phyloP scores from a whole-genome alignment of 1,140 invertebrate species.

The Aricia agestis region DNA sequence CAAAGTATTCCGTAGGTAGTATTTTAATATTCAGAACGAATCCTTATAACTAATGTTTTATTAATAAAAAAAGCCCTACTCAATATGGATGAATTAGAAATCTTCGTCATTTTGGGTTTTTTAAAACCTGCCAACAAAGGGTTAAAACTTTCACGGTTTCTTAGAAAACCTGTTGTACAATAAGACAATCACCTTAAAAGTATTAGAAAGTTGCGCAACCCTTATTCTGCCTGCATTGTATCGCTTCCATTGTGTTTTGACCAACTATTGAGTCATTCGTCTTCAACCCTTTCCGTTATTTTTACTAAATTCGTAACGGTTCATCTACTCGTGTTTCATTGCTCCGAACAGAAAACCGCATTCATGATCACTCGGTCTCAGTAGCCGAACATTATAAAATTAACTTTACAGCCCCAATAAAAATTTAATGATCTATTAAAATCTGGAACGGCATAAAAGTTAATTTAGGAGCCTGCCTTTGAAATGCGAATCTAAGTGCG shows the following conservation, averaged over 20 bases:
- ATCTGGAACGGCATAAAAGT: conserved; percentile 71
- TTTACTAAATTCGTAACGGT: conserved; percentile 33
- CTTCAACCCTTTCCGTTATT: conserved; percentile 64
- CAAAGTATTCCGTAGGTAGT: neutral
- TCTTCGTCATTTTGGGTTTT: neutral
- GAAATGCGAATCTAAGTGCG: conserved; percentile 50
- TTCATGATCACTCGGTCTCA: conserved; percentile 40
- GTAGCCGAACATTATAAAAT: conserved; percentile 69
- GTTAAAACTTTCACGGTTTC: conserved; percentile 62
- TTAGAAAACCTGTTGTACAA: conserved; percentile 46
- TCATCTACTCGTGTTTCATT: neutral
- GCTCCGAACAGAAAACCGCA: neutral
- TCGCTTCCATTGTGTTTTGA: conserved; percentile 41
- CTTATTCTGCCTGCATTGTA: conserved; percentile 55
- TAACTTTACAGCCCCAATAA: conserved; percentile 66
- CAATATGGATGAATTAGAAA: no score
- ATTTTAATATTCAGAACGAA: neutral
- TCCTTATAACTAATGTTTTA: neutral
- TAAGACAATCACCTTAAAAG: conserved; percentile 59
- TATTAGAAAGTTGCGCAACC: conserved; percentile 74
- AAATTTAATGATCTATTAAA: conserved; percentile 73
- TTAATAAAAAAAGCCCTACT: neutral
- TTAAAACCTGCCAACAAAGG: conserved; percentile 31
- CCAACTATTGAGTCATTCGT: conserved; percentile 43
- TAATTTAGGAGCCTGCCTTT: conserved; percentile 63